Conservation (phyloP, 2,113 vertebrate species). For the Brevimyrus niger region DNA sequence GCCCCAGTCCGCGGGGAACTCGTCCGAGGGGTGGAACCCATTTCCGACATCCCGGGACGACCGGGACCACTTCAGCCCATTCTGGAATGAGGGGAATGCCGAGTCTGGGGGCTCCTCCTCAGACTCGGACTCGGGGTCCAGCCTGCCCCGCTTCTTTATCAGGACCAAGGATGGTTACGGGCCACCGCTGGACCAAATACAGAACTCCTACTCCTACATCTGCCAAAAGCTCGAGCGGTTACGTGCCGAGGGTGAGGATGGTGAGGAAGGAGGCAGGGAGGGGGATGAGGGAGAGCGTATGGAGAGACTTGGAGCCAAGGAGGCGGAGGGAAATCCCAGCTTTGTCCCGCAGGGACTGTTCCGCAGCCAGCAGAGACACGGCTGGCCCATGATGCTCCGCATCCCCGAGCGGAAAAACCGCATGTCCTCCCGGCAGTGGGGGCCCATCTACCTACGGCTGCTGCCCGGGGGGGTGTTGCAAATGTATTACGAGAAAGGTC, state of each 20-base stretch:
- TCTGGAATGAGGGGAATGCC: slow-evolving; percentile 66
- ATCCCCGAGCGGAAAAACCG: slow-evolving; percentile 97
- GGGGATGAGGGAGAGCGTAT: slow-evolving; percentile 29
- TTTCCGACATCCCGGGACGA: slow-evolving; percentile 63
- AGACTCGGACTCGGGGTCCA: slow-evolving; percentile 49
- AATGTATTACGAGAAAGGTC: slow-evolving; percentile 89
- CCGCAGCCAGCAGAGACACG: slow-evolving; percentile 67
- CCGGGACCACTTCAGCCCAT: slow-evolving; percentile 78
- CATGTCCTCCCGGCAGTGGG: slow-evolving; percentile 98
- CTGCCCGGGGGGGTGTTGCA: slow-evolving; percentile 79
- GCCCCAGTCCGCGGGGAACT: slow-evolving; percentile 24
- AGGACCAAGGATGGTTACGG: slow-evolving; percentile 61
- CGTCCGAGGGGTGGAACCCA: slow-evolving; percentile 39
- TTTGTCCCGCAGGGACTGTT: slow-evolving; percentile 70
- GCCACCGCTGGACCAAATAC: slow-evolving; percentile 74
- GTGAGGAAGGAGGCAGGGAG: slow-evolving; percentile 15
- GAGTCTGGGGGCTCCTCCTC: slow-evolving; percentile 53
- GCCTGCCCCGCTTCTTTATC: slow-evolving; percentile 64
- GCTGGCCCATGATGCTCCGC: slow-evolving; percentile 91
- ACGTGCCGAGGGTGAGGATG: slow-evolving; percentile 47
- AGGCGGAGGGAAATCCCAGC: slow-evolving; percentile 34
- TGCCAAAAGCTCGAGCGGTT: slow-evolving; percentile 80
- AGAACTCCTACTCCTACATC: slow-evolving; percentile 75
- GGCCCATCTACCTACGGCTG: slow-evolving; percentile 83
- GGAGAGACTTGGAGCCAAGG: neutral